Evolutionary conservation across 37 sponge, comb jelly and placozoan genomes (phyloP).

Genomic region (Spongilla lacustris): DNA sequence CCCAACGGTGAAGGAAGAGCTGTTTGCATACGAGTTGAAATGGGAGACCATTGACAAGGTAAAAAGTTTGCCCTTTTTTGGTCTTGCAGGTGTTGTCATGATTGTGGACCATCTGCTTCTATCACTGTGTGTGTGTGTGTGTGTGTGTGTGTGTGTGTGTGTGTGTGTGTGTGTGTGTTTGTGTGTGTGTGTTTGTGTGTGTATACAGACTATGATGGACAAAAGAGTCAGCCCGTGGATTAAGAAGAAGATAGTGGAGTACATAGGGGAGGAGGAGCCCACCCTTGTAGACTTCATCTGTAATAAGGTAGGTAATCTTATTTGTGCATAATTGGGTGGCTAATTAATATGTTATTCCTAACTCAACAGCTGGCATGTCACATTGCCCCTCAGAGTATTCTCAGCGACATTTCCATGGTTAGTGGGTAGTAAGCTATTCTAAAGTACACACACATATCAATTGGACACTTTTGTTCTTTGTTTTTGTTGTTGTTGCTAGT

Average conservation of each 20-base stretch:
- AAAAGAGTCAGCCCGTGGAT: slow-evolving; percentile 95
- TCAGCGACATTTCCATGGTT: slow-evolving; percentile 86
- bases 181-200: too few relatives aligned
- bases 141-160: too few relatives aligned
- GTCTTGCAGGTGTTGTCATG: neutral
- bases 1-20: slow-evolving; percentile 92
- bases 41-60: slow-evolving; percentile 94
- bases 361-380: slow-evolving; percentile 66
- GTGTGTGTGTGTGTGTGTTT: too few relatives aligned
- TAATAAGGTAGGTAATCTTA: slow-evolving; percentile 73
- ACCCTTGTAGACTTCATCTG: slow-evolving; percentile 93
- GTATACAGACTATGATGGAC: slow-evolving; percentile 79
- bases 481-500: too few relatives aligned
- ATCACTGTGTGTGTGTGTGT: too few relatives aligned
- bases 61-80: too few relatives aligned
- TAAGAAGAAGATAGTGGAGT: slow-evolving; percentile 96
- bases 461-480: neutral
- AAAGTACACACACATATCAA: neutral
- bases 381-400: slow-evolving; percentile 57
- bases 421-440: slow-evolving; percentile 7
- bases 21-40: slow-evolving; percentile 88
- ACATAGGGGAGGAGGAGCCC: slow-evolving; percentile 96
- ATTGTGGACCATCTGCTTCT: too few relatives aligned
- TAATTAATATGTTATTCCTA: neutral
- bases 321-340: slow-evolving; percentile 20